Base-by-base conservation (phyloP, 2,113 vertebrate genomes). In the Neomonachus schauinslandi region DNA sequence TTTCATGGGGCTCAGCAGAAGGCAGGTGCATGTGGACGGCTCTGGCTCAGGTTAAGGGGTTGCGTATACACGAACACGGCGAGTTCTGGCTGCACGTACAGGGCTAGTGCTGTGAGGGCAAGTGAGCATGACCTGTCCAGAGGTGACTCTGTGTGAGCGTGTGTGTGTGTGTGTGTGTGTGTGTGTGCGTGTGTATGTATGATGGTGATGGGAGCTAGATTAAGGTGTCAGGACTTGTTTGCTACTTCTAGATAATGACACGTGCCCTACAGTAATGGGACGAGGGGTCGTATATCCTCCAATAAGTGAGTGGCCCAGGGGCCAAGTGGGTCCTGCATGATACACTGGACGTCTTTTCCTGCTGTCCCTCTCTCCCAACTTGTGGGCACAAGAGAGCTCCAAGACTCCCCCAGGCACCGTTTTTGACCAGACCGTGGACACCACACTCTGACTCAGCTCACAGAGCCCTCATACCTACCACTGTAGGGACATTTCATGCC, bases 1-100 rank as follows among this genome's bases (percentile, higher is more conserved):
- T 28, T 85, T 63, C 8, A 7, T 4, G 11, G 42, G 57, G 31
- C 22, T 88, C 65, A 42, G 4, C 49, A 87, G 79, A 89, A 26
- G 7, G 4, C 9, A 4, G 0, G 46, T n/a, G 42, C 1, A 1
- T 0, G 2, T 5, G 24, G 36, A 24, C 26, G 13, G 24, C 33
- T 24, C 5, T 16, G 22, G 49, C 15, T 49, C 31, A n/a, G 9
- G 26, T 8, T 1, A 36, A 36, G 46, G 24, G n/a, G 33, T 36
- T 46, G n/a, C 11, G 21, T 26, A 13, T 2, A 4, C 12, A 1
- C 0, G 21, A 33, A 6, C 31, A 9, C 3, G n/a, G 39, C 6
- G 36, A 36, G 18, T n/a, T 13, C 53, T 21, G 21, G 49, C 11
- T 92, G 46, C 9, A 0, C 15, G 13, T 28, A 4, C n/a, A 49